Base-by-base conservation (phyloP, 2,113 vertebrate genomes). In the Mus spicilegus region DNA sequence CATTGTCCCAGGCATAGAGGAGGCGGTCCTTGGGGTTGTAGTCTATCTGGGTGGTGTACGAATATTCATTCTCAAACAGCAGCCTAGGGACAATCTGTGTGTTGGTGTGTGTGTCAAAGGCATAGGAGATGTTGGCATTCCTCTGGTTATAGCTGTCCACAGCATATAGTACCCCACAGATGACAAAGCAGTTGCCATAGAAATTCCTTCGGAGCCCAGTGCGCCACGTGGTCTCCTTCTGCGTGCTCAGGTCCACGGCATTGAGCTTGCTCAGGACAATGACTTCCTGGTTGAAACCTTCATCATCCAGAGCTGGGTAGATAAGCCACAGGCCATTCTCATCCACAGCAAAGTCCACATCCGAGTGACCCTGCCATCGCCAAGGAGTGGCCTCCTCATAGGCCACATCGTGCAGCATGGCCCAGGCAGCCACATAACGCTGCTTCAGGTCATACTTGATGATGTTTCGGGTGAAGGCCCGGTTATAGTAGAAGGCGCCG, bases 51-150 rank as follows among this genome's bases (percentile, higher is more conserved):
- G 99, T 99, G 91, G 99, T 99, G 95, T 99, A 99, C 77, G 99
- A 99, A 0, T 99, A 99, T 97, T 99, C 99, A 0, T 99, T 99
- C 97, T 99, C 99, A 76, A 99, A 99, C 49, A 99, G 99, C 98
- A 99, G 98, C 91, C 99, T 98, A 56, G 99, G 99, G 93, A 99
- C 98, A 97, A 99, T 99, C 98, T 99, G 99, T 0, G 99, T 99
- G 98, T 99, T 99, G 97, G 99, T 99, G 99, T 99, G 99, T 0
- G 99, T 99, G 98, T 99, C 99, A 0, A 99, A 99, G 96, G 99
- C 99, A 0, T 99, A 99, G 51, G 99, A 99, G 98, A 99, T 99
- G 97, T 99, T 99, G 97, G 99, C 99, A 0, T 99, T 99, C 86
- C 97, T 99, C 96, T 98, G 98, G 97, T 99, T 99, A 98, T 99